Evolutionary conservation across 2,888 invertebrate genomes (phyloP).

Genomic region (Nymphalis urticae): DNA sequence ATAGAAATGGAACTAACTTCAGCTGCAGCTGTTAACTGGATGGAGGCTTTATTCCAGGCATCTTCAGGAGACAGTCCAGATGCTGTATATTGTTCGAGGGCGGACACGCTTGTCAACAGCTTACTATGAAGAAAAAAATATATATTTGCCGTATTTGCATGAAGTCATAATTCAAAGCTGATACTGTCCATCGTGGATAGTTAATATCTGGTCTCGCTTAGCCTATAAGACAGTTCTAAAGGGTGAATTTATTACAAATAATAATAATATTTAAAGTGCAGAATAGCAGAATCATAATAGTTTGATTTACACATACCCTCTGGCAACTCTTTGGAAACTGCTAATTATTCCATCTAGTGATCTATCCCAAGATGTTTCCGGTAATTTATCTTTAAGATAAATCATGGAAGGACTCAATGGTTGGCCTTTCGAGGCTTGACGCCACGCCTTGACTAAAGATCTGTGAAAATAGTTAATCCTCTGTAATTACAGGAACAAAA

Average conservation of each 20-base stretch:
- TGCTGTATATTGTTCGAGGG: constrained; percentile 83
- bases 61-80: constrained; percentile 86
- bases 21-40: constrained; percentile 90
- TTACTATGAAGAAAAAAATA: constrained; percentile 76
- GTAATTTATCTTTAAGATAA: constrained; percentile 55
- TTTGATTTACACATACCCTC: constrained; percentile 62
- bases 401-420: constrained; percentile 84
- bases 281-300: too few relatives aligned
- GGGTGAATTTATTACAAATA: too few relatives aligned
- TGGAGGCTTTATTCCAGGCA: constrained; percentile 92
- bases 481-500: too few relatives aligned
- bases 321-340: constrained; percentile 83
- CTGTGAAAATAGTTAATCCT: constrained; percentile 53
- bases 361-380: constrained; percentile 57
- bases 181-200: too few relatives aligned
- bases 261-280: too few relatives aligned
- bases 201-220: too few relatives aligned
- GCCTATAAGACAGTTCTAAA: too few relatives aligned
- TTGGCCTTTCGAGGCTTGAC: constrained; percentile 81
- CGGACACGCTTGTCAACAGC: constrained; percentile 84
- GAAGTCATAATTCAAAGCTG: neutral
- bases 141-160: neutral
- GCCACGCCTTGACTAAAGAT: constrained; percentile 90
- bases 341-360: constrained; percentile 77
- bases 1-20: constrained; percentile 79